These are phyloP conservation scores for Matsumurasca onukii DNA, from an alignment of 1,140 invertebrate genomes.

Conservation along the genomic window DNA sequence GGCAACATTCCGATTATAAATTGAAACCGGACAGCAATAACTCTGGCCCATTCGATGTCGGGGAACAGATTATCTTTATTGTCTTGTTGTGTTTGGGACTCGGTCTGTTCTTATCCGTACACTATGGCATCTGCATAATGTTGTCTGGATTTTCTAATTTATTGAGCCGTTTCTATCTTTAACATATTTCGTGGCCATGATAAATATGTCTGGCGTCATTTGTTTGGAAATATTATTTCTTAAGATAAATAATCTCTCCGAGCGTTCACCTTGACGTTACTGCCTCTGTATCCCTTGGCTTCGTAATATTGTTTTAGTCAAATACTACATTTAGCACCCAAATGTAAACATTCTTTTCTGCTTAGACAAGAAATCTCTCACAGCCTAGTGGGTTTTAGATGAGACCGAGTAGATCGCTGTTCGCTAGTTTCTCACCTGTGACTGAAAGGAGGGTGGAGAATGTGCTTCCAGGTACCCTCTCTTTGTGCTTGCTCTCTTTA, in stretches of 20 bases:
- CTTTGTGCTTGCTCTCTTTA: background rate
- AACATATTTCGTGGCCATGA: background rate
- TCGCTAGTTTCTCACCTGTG: too few species aligned
- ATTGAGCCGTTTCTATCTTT: background rate
- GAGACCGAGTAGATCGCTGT: too few species aligned
- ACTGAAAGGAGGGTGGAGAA: background rate
- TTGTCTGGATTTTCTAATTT: background rate
- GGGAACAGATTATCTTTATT: conserved; percentile 25
- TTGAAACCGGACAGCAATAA: background rate
- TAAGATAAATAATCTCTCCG: too few species aligned
- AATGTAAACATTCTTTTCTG: too few species aligned
- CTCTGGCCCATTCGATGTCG: conserved; percentile 13
- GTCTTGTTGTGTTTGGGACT: conserved; percentile 15
- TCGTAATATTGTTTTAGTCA: too few species aligned
- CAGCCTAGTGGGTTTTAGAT: background rate
- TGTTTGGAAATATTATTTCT: too few species aligned
- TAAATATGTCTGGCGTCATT: too few species aligned
- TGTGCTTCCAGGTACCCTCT: conserved; percentile 4
- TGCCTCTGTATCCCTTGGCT: too few species aligned
- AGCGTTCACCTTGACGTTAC: too few species aligned
- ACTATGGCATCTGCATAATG: conserved; percentile 11
- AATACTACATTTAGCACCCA: too few species aligned
- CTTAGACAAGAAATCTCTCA: too few species aligned
- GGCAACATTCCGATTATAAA: conserved; percentile 16
- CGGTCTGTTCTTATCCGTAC: background rate